Percentiles rank a stretch among this genome's conserved stretches.
These are phyloP conservation scores for Callionymus lyra DNA, from an alignment of 2,113 vertebrate genomes.

Conservation along the genomic window DNA sequence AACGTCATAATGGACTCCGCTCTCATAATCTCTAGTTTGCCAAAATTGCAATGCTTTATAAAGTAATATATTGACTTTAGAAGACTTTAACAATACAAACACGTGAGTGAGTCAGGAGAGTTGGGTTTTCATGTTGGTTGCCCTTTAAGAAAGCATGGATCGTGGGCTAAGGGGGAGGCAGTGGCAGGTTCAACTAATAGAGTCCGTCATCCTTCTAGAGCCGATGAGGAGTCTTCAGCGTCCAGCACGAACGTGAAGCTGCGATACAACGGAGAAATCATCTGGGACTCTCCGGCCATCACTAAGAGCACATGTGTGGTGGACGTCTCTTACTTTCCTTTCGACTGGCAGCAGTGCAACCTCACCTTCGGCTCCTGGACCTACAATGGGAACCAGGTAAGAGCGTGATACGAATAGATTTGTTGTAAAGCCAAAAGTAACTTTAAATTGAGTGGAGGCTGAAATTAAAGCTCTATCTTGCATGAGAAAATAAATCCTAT, in stretches of 20 bases:
- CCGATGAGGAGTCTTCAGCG: conserved; percentile 84
- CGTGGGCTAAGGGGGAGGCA: no score
- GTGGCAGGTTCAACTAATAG: not conserved
- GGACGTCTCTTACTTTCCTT: conserved; percentile 93
- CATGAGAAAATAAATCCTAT: no score
- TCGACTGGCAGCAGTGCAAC: conserved; percentile 90
- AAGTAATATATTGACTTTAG: no score
- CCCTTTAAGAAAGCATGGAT: no score
- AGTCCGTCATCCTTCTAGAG: conserved; percentile 56
- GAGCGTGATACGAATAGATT: not conserved
- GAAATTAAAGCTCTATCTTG: not conserved
- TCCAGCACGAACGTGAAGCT: conserved; percentile 90
- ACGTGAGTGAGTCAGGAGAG: no score
- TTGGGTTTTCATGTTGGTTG: no score
- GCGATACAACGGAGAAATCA: conserved; percentile 86
- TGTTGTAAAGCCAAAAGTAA: no score
- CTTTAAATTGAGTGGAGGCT: not conserved
- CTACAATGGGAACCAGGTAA: conserved; percentile 95
- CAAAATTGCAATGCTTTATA: no score
- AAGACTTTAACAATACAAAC: no score
- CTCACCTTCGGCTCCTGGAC: conserved; percentile 98
- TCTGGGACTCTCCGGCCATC: conserved; percentile 93
- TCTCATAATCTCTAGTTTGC: no score
- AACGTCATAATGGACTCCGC: no score
- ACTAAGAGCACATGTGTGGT: conserved; percentile 95